Percentiles rank a stretch among this genome's conserved stretches.
Evolutionary conservation across 2,797 vertebrate genomes (phyloP).

Genomic region (Rhodeus uyekii): DNA sequence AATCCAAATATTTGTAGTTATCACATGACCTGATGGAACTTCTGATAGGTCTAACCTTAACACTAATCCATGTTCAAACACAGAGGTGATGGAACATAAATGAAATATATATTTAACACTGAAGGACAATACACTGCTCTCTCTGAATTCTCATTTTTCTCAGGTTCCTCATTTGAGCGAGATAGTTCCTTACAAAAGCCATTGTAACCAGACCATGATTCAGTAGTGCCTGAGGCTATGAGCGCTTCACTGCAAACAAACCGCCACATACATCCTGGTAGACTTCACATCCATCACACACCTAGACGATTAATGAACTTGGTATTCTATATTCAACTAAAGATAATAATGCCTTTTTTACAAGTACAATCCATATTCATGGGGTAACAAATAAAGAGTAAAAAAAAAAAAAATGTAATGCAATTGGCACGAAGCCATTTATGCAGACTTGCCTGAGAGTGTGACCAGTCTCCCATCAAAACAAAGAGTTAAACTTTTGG

Average conservation of each 20-base stretch:
- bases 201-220: constrained; percentile 40
- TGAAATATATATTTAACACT: constrained; percentile 45
- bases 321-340: background rate
- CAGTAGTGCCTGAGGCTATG: constrained; percentile 54
- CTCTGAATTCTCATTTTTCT: constrained; percentile 39
- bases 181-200: constrained; percentile 65
- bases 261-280: constrained; percentile 66
- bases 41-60: constrained; percentile 16
- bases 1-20: constrained; percentile 35
- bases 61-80: constrained; percentile 18
- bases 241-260: constrained; percentile 66
- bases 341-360: background rate
- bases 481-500: constrained; percentile 47
- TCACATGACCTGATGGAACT: constrained; percentile 31
- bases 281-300: constrained; percentile 56
- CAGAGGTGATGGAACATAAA: constrained; percentile 40
- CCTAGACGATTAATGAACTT: background rate
- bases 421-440: constrained; percentile 27
- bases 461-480: constrained; percentile 23
- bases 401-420: background rate
- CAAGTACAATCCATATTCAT: background rate
- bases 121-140: constrained; percentile 42
- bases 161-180: constrained; percentile 57
- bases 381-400: background rate
- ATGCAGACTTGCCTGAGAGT: constrained; percentile 20